These are phyloP conservation scores for Daubentonia madagascariensis DNA, from an alignment of 2,113 vertebrate genomes.

Conservation along the genomic window DNA sequence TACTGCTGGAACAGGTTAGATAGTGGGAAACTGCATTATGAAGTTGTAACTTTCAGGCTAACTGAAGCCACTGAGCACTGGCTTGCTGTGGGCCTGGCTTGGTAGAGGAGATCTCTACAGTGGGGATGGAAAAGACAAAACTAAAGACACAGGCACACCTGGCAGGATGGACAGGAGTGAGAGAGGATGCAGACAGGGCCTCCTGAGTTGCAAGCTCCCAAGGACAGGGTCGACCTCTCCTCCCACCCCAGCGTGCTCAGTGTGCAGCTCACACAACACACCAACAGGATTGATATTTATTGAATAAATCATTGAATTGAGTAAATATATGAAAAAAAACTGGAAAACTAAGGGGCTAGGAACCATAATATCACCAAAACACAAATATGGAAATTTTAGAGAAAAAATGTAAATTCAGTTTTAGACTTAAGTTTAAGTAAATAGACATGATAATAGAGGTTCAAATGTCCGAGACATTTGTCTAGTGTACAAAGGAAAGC, in stretches of 20 bases:
- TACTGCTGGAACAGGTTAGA: not conserved
- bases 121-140: not conserved
- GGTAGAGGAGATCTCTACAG: not conserved
- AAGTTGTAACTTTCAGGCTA: not conserved
- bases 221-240: accelerated
- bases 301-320: not conserved
- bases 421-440: not conserved
- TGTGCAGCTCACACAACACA: not conserved
- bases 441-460: not conserved
- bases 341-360: not conserved
- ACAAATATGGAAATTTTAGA: not conserved
- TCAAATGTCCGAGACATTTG: not conserved
- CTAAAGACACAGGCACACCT: accelerated
- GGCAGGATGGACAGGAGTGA: accelerated
- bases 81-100: no score
- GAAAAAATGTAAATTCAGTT: not conserved
- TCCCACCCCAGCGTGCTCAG: not conserved
- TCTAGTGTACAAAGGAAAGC: not conserved
- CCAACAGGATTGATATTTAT: not conserved
- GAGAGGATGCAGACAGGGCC: no score
- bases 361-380: not conserved
- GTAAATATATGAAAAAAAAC: not conserved
- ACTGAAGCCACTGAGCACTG: not conserved
- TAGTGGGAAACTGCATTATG: not conserved
- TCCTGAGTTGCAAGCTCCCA: no score